A percentile compares a stretch with the other conserved stretches of the same genome.
phyloP scores from a whole-genome alignment of 2,797 vertebrate species.

The Syngnathus acus region DNA sequence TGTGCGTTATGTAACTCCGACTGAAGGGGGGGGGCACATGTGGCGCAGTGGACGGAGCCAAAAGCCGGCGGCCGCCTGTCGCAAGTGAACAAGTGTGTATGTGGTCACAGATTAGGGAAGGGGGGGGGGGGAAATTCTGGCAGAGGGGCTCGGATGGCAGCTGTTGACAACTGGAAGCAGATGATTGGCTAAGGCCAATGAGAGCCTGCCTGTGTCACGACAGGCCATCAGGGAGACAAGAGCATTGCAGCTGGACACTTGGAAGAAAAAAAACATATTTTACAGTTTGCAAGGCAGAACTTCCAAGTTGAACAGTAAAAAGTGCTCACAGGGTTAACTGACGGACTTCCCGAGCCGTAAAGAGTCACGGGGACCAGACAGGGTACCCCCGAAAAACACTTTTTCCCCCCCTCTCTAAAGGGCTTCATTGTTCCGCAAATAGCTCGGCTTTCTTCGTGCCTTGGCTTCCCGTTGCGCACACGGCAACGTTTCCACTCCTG shows the following conservation, averaged over 20 bases:
- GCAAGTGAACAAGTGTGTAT: constrained; percentile 53
- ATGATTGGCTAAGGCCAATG: constrained; percentile 62
- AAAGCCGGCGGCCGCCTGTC: constrained; percentile 55
- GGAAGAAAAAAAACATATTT: constrained; percentile 43
- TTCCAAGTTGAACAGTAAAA: no score
- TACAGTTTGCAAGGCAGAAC: no score
- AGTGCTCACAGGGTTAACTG: no score
- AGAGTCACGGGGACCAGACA: background rate
- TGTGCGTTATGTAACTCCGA: constrained; percentile 53
- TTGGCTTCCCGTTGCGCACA: constrained; percentile 49
- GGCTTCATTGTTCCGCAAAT: constrained; percentile 65
- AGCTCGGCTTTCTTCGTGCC: constrained; percentile 56
- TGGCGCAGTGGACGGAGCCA: constrained; percentile 41
- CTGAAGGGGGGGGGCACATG: constrained; percentile 42
- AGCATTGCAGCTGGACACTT: constrained; percentile 56
- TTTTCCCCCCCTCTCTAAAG: constrained; percentile 44
- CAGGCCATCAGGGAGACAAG: constrained; percentile 71
- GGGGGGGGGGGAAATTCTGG: constrained; percentile 46
- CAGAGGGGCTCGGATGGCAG: constrained; percentile 67
- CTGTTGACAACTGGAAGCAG: constrained; percentile 70
- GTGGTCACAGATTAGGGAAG: constrained; percentile 61
- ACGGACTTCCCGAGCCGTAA: background rate
- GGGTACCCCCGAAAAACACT: constrained; percentile 6
- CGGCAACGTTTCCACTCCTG: constrained; percentile 62
- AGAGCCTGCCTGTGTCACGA: constrained; percentile 66